Evolutionary conservation across 2,113 vertebrate genomes (phyloP).

Genomic region (Myiozetetes cayanensis): DNA sequence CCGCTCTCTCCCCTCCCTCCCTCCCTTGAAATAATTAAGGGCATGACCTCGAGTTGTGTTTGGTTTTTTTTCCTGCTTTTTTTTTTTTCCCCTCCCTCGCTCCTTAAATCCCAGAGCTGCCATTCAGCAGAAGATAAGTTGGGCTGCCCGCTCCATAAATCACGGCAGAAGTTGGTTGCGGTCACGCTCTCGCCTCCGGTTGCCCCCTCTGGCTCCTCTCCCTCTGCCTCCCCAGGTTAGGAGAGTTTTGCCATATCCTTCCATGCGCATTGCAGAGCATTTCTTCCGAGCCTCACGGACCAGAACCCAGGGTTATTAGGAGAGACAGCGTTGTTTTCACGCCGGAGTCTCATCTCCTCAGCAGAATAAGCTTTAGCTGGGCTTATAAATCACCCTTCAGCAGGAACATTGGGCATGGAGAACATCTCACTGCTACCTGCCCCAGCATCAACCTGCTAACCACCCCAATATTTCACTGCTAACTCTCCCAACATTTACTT

Average conservation of each 20-base stretch:
- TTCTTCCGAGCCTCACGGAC: constrained; percentile 46
- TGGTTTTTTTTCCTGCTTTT: neutral
- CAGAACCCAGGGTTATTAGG: neutral
- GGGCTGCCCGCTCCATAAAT: neutral
- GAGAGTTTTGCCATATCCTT: constrained; percentile 42
- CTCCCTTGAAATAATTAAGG: neutral
- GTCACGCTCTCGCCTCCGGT: neutral
- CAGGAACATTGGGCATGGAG: neutral
- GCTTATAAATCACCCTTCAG: constrained; percentile 35
- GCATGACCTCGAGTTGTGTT: neutral
- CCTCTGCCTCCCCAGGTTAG: neutral
- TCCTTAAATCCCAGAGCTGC: neutral
- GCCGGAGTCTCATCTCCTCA: neutral
- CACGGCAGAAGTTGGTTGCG: constrained; percentile 46
- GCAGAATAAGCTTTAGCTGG: neutral
- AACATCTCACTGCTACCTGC: neutral
- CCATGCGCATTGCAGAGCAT: constrained; percentile 55
- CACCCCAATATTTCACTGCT: neutral
- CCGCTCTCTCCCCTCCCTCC: neutral
- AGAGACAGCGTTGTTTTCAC: constrained; percentile 5
- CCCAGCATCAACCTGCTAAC: neutral
- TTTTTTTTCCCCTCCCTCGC: neutral
- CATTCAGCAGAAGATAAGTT: neutral
- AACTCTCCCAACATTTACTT: neutral
- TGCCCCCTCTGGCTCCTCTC: neutral